phyloP scores from a whole-genome alignment of 1,140 invertebrate species.

The Zaprionus tsacasi region DNA sequence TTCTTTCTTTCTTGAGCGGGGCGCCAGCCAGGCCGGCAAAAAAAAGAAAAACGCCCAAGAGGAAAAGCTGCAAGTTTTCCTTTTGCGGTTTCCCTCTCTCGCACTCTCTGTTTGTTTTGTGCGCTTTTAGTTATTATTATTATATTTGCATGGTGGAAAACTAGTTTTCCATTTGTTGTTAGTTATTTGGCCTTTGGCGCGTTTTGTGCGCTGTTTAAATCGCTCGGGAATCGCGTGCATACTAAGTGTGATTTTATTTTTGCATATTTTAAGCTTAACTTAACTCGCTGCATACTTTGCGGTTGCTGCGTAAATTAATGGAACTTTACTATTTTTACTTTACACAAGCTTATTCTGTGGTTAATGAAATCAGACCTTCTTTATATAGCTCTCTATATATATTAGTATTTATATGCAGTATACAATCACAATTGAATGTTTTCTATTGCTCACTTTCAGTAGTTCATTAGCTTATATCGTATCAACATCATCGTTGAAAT shows the following conservation, averaged over 20 bases:
- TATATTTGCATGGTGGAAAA: slow-evolving; percentile 54
- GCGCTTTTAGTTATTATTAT: slow-evolving; percentile 46
- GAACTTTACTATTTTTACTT: not conserved
- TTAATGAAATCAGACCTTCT: not conserved
- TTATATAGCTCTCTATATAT: not conserved
- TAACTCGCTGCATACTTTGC: slow-evolving; percentile 61
- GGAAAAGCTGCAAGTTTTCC: slow-evolving; percentile 46
- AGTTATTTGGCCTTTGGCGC: slow-evolving; percentile 31
- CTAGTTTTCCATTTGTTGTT: slow-evolving; percentile 55
- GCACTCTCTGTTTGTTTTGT: slow-evolving; percentile 31
- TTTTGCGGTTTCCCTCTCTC: slow-evolving; percentile 46
- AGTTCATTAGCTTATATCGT: not conserved
- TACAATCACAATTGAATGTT: not conserved
- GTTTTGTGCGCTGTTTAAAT: slow-evolving; percentile 31
- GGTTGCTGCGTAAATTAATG: slow-evolving; percentile 49
- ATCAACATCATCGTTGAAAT: too few relatives aligned
- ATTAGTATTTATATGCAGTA: not conserved
- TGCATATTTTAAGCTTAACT: slow-evolving; percentile 16
- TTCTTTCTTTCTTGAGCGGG: slow-evolving; percentile 54
- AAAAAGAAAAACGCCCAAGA: slow-evolving; percentile 27
- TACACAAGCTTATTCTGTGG: not conserved
- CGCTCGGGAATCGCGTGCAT: slow-evolving; percentile 6
- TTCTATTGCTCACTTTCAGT: not conserved
- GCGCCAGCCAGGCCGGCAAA: slow-evolving; percentile 25
- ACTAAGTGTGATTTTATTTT: slow-evolving; percentile 30